Percentiles rank a stretch among this genome's conserved stretches.
phyloP scores from a whole-genome alignment of 2,113 vertebrate genomes.

The Argyrosomus japonicus region DNA sequence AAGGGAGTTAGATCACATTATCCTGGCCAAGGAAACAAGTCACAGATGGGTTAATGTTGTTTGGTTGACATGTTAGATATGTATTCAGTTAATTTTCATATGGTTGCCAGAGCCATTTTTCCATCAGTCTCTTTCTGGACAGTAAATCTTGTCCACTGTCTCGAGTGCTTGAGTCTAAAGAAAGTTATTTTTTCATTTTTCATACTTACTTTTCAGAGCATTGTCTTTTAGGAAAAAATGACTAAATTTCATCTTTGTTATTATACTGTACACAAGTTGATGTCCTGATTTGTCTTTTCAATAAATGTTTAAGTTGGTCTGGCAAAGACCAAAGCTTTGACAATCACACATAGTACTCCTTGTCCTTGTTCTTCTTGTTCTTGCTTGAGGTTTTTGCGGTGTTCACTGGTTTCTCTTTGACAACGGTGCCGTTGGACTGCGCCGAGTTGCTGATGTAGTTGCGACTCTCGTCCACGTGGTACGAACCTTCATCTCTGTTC shows the following conservation, averaged over 20 bases:
- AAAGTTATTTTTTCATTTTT: slow-evolving; percentile 86
- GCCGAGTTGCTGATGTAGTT: slow-evolving; percentile 99
- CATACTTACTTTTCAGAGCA: slow-evolving; percentile 63
- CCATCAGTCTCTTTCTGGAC: slow-evolving; percentile 61
- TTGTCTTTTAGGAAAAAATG: slow-evolving; percentile 91
- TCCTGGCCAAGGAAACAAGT: slow-evolving; percentile 70
- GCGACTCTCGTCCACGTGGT: slow-evolving; percentile 98
- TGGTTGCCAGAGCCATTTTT: slow-evolving; percentile 71
- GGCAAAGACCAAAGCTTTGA: slow-evolving; percentile 61
- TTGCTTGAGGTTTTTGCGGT: slow-evolving; percentile 93
- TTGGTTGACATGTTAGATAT: slow-evolving; percentile 73
- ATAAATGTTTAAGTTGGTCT: slow-evolving; percentile 58
- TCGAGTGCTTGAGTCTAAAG: slow-evolving; percentile 89
- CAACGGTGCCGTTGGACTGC: slow-evolving; percentile 96
- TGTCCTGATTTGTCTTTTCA: slow-evolving; percentile 80
- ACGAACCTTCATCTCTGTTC: slow-evolving; percentile 97
- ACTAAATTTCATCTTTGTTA: slow-evolving; percentile 88
- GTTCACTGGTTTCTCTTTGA: slow-evolving; percentile 97
- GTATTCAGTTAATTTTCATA: slow-evolving; percentile 81
- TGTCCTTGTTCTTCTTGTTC: slow-evolving; percentile 99
- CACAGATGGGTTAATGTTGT: slow-evolving; percentile 75
- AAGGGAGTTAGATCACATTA: slow-evolving; percentile 85
- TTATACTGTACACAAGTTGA: slow-evolving; percentile 93
- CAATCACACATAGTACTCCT: slow-evolving; percentile 99
- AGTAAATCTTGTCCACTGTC: slow-evolving; percentile 43